Evolutionary conservation across 2,888 invertebrate genomes (phyloP), one percentile per base, ranked within the genome.

Genomic region (Acrobasis repandana): DNA sequence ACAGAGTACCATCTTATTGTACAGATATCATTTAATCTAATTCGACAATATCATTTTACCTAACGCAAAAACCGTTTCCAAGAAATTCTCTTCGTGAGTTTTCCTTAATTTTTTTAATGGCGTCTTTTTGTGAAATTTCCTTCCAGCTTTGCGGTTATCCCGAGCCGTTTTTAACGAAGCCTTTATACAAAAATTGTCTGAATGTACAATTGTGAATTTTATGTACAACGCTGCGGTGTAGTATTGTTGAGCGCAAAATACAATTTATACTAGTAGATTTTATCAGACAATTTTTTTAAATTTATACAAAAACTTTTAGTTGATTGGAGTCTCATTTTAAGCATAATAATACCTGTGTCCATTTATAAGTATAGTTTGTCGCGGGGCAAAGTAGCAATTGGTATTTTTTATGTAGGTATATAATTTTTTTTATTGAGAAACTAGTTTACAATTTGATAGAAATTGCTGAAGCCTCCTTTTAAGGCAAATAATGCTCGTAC

Each of bases 21-120:
- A 38, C 10, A 38, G 5, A 43, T 3, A n/a, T 43, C 14, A 1
- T 43, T 38, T 38, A 14, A 11, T 20, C 58, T 16, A 15, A 48
- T 15, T 18, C 16, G 15, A 48, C 18, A 48, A 48, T 20, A 48
- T 48, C 18, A 20, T 15, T 48, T 15, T 9, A 10, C 10, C 16
- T 18, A 9, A n/a, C 28, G 28, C 2, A 28, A 28, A 28, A 28
- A 48, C 9, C 48, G 10, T 48, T 48, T n/a, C 18, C 18, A n/a
- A 18, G 18, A 20, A 48, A 20, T 16, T 48, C 16, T 48, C 18
- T 48, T 9, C 16, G n/a, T 14, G 43, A n/a, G 43, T n/a, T 43
- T 43, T n/a, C 43, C 43, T 48, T 51, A 33, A 51, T 33, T 51
- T 51, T 51, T 51, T 51, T 51, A 51, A 51, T 51, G 51, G 33